Evolutionary conservation across 1,140 invertebrate species (phyloP), one percentile per base, ranked within the genome.

Genomic region (Brachionus rotundiformis): DNA sequence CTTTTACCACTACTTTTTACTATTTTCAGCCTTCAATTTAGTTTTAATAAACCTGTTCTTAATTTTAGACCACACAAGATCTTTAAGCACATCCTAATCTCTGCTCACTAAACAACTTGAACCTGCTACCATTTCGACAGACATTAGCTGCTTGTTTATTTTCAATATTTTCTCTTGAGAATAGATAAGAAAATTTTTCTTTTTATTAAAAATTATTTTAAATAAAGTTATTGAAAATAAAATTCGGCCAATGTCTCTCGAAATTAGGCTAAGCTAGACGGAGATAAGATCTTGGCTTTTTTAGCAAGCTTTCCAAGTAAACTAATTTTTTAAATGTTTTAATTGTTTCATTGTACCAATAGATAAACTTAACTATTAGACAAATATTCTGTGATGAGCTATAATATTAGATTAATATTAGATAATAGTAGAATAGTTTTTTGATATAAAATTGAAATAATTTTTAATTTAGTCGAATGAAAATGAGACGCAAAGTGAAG

Each of bases 401-500:
- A 49, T 49, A n/a, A n/a, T n/a, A 7, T 49, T 63, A 68, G 63
- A 68, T 68, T 68, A 68, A 36, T 36, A 33, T 33, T 68, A n/a
- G 29, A 10, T 29, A n/a, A n/a, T 63, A 3, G 11, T 63, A 29
- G 29, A 63, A 1, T 29, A 11, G 11, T 13, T n/a, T 13, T 33
- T n/a, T 16, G 19, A 36, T 68, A 13, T 11, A 7, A 33, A 16
- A 36, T 31, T 33, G 19, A 36, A 68, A 33, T 8, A 68, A 68
- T 44, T 44, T 47, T 47, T 73, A 44, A 44, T n/a, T 73, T 44
- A 44, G 33, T 73, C 39, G 7, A 73, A 73, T 4, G 39, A 73
- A 44, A 44, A 2, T 25, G 68, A 73, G 3, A 23, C 36, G 8
- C 19, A 79, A 59, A 79, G 13, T 19, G 36, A 79, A 76, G 25